These are phyloP conservation scores for Troglohyphantes excavatus DNA, from an alignment of 2,888 invertebrate genomes.

Conservation along the genomic window DNA sequence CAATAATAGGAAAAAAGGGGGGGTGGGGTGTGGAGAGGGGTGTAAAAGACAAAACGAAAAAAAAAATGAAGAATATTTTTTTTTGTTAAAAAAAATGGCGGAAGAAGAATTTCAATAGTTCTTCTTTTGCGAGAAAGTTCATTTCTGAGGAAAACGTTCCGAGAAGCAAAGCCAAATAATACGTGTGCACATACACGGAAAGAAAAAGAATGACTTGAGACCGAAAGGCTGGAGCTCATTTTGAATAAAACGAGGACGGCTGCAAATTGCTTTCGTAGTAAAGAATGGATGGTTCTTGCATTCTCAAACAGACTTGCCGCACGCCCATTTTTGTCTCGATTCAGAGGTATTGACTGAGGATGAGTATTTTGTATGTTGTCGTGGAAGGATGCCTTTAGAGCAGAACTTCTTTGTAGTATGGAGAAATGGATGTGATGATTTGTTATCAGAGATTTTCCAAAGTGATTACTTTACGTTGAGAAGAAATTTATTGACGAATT, in stretches of 20 bases:
- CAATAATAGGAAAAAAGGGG: background rate
- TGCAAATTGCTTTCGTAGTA: slow-evolving; percentile 75
- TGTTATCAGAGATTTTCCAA: background rate
- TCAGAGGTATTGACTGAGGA: background rate
- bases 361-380: background rate
- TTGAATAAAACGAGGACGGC: slow-evolving; percentile 63
- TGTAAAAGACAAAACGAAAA: background rate
- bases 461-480: too few species aligned
- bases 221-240: slow-evolving; percentile 63
- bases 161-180: slow-evolving; percentile 65
- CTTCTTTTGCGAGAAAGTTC: slow-evolving; percentile 70
- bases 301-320: slow-evolving; percentile 8
- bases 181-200: slow-evolving; percentile 41
- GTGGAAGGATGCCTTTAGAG: background rate
- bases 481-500: too few species aligned
- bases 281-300: slow-evolving; percentile 52
- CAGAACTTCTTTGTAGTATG: background rate
- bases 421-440: background rate
- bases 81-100: slow-evolving; percentile 29
- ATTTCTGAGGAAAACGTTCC: slow-evolving; percentile 58
- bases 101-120: slow-evolving; percentile 71
- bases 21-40: background rate
- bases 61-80: slow-evolving; percentile 18
- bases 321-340: slow-evolving; percentile 60
- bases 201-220: slow-evolving; percentile 33